Percentiles rank a stretch among this genome's conserved stretches.
Conservation (phyloP, 2,113 vertebrate genomes). For the Neomonachus schauinslandi region DNA sequence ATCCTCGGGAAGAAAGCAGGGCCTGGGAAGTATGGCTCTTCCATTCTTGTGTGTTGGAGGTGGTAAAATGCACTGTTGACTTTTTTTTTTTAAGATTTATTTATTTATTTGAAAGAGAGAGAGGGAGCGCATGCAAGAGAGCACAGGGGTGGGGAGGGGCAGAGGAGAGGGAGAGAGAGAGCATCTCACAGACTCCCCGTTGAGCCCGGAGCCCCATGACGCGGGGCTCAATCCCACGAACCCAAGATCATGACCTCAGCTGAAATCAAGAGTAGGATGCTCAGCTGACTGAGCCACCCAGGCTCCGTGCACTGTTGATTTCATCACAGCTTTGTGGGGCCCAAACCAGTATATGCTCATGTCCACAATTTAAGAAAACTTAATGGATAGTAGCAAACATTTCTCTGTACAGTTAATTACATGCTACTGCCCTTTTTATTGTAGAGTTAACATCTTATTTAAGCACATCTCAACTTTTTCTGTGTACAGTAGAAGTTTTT, state of each 20-base stretch:
- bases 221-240: neutral
- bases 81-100: neutral
- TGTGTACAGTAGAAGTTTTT: neutral
- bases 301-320: accelerated
- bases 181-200: neutral
- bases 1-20: neutral
- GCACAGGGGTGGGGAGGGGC: neutral
- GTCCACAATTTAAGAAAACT: neutral
- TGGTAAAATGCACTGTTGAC: neutral
- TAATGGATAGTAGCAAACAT: no score
- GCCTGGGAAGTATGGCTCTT: neutral
- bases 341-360: neutral
- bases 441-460: neutral
- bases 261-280: neutral
- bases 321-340: neutral
- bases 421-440: neutral
- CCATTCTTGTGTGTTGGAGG: neutral
- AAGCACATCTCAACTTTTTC: neutral
- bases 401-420: neutral
- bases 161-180: neutral
- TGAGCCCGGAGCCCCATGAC: neutral
- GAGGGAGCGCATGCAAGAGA: neutral
- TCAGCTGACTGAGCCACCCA: neutral
- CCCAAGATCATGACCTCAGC: neutral
- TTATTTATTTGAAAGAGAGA: neutral